These are phyloP conservation scores for Leucophenga montana DNA, from an alignment of 2,888 invertebrate species.

Conservation along the genomic window DNA sequence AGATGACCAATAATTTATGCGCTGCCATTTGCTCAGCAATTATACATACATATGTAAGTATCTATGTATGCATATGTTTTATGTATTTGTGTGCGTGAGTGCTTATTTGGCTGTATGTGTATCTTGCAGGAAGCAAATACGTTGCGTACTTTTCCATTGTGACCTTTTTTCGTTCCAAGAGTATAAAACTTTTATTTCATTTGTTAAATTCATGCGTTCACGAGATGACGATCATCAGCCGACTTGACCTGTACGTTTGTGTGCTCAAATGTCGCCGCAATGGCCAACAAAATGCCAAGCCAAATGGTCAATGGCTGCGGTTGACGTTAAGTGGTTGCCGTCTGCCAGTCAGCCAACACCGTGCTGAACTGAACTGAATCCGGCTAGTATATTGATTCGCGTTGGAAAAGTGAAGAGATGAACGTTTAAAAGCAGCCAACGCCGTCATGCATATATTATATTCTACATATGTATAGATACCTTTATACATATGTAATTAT, in stretches of 20 bases:
- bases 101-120: too few relatives aligned
- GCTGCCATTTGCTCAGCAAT: constrained; percentile 70
- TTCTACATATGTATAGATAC: too few relatives aligned
- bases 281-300: constrained; percentile 29
- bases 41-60: constrained; percentile 40
- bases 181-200: constrained; percentile 39
- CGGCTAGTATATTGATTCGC: too few relatives aligned
- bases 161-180: constrained; percentile 21
- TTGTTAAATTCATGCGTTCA: constrained; percentile 21
- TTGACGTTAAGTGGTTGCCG: constrained; percentile 29
- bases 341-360: constrained; percentile 2
- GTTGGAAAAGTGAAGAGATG: background rate
- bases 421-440: too few relatives aligned
- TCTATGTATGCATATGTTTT: constrained; percentile 7
- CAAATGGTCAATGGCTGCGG: constrained; percentile 26
- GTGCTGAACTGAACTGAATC: too few relatives aligned
- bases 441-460: too few relatives aligned
- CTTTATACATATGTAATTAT: too few relatives aligned
- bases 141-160: constrained; percentile 8
- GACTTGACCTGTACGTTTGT: constrained; percentile 15
- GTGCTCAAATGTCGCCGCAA: constrained; percentile 45
- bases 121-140: background rate
- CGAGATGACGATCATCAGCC: constrained; percentile 8
- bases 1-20: constrained; percentile 71
- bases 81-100: background rate